Base-by-base conservation (phyloP, 2,797 vertebrate genomes). In the Silurus lanzhouensis region DNA sequence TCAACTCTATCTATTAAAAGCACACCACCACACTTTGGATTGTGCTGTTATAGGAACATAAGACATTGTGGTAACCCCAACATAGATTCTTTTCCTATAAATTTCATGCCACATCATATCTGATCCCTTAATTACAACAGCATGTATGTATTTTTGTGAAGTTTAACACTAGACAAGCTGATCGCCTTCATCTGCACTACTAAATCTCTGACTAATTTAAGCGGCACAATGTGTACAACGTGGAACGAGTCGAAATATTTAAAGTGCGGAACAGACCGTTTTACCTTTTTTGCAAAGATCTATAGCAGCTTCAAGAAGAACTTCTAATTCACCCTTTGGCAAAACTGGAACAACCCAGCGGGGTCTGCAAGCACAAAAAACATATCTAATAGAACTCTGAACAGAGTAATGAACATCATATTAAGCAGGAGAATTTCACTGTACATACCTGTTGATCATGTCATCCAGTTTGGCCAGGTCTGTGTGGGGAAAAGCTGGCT, bases 241-340 rank as follows among this genome's bases (percentile, higher is more conserved):
- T 19, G 6, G 2, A 7, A 7, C 61, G 48, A 66, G 14, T 48
- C 64, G 2, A 9, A 63, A 64, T 22, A 64, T 25, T 9, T 80
- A 1, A 25, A 48, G 25, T 25, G n/a, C 2, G 52, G 38, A 2
- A 44, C 22, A 48, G 22, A 27, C 13, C 14, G 15, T 84, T 92
- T 90, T 96, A 99, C 98, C 97, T 97, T 98, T 99, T 98, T 99
- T 99, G 97, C 98, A 98, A 94, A 99, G 96, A 93, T 99, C 98
- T 93, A 99, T 98, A 96, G 98, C 98, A 96, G 98, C 98, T 98
- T 99, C 98, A 95, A 99, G 96, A 95, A 99, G 98, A 94, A 99
- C 97, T 97, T 99, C 98, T 94, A 99, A 96, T 94, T 99, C 98
- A 94, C 98, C 98, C 95, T 99, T 99, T 92, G 98, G 98, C 96